phyloP scores from a whole-genome alignment of 2,888 invertebrate genomes.

The Eristalis arbustorum region DNA sequence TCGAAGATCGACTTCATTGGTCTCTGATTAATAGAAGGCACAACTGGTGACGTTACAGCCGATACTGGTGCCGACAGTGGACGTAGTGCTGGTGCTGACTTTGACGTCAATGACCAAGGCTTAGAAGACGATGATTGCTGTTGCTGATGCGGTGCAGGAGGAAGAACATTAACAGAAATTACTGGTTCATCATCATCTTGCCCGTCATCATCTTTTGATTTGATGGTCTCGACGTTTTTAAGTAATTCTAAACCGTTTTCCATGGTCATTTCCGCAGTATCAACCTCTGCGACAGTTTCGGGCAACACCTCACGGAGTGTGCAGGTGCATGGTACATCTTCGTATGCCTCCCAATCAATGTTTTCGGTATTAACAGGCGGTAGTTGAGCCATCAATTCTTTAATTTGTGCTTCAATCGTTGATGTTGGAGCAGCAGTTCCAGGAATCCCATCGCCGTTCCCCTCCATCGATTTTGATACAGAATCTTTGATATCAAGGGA shows the following conservation, averaged over 20 bases:
- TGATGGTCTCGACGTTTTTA: conserved; percentile 34
- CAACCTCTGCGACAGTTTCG: conserved; percentile 9
- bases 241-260: conserved; percentile 18
- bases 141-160: neutral
- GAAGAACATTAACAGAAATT: conserved; percentile 45
- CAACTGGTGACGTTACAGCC: conserved; percentile 49
- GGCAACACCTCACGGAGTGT: conserved; percentile 65
- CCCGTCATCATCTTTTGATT: conserved; percentile 1
- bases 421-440: neutral
- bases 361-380: conserved; percentile 68
- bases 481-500: conserved; percentile 17
- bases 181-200: conserved; percentile 45
- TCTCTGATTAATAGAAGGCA: conserved; percentile 69
- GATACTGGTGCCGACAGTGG: conserved; percentile 43
- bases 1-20: conserved; percentile 79
- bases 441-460: neutral
- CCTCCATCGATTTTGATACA: conserved; percentile 7
- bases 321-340: conserved; percentile 71
- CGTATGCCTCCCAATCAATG: conserved; percentile 55
- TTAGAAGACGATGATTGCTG: conserved; percentile 14
- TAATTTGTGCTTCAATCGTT: conserved; percentile 73
- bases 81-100: neutral
- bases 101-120: conserved; percentile 7
- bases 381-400: conserved; percentile 61
- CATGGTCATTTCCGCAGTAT: neutral